Evolutionary conservation across 2,888 invertebrate genomes (phyloP).

Genomic region (Hanleya hanleyi): DNA sequence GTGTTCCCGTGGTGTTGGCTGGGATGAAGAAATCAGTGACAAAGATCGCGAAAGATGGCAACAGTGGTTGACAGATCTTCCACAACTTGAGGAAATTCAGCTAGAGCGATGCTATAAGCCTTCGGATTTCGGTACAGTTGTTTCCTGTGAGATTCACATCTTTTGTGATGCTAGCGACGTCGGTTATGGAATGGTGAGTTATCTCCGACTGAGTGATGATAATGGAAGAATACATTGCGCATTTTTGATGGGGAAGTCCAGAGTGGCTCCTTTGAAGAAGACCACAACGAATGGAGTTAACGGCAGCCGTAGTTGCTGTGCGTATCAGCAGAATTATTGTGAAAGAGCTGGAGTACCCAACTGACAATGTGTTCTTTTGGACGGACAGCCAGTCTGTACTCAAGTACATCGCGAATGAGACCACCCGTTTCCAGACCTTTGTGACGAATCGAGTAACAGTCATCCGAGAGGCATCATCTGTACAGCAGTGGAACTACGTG

Average conservation of each 20-base stretch:
- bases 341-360: constrained; percentile 12
- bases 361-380: constrained; percentile 9
- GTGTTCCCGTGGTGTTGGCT: no score
- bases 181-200: constrained; percentile 31
- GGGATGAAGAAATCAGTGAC: neutral
- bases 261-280: constrained; percentile 28
- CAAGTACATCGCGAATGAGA: constrained; percentile 19
- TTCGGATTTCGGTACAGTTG: constrained; percentile 17
- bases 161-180: constrained; percentile 36
- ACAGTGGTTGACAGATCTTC: constrained; percentile 15
- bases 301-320: constrained; percentile 28
- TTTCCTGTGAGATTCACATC: constrained; percentile 23
- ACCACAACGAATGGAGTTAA: constrained; percentile 32
- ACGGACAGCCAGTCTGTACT: constrained; percentile 30
- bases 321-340: constrained; percentile 8
- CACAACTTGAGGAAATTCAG: constrained; percentile 16
- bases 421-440: constrained; percentile 35
- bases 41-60: constrained; percentile 7
- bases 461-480: constrained; percentile 23
- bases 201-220: constrained; percentile 24
- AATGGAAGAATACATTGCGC: constrained; percentile 29
- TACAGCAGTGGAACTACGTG: constrained; percentile 13
- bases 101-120: constrained; percentile 37
- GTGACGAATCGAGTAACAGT: constrained; percentile 29
- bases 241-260: constrained; percentile 31